phyloP scores from a whole-genome alignment of 1,140 invertebrate species.

The Oppia nitens region DNA sequence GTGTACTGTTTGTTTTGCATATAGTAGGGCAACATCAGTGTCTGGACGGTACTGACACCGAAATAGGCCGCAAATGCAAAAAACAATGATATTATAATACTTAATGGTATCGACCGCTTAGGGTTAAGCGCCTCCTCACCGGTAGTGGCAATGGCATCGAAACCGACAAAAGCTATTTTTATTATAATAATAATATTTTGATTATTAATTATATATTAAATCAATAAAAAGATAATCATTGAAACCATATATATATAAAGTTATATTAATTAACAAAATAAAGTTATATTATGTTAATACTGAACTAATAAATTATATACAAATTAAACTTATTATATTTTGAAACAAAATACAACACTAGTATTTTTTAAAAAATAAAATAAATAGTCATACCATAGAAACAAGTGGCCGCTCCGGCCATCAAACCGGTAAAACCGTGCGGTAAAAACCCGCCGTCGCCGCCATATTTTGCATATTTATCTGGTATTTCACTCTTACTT shows the following conservation, averaged over 20 bases:
- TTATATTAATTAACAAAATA: too few species aligned
- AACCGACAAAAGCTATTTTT: slow-evolving; percentile 83
- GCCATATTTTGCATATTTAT: neutral
- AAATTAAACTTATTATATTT: too few species aligned
- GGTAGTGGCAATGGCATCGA: slow-evolving; percentile 70
- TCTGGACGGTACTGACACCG: slow-evolving; percentile 64
- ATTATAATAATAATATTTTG: too few species aligned
- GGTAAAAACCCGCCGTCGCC: slow-evolving; percentile 57
- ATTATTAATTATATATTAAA: too few species aligned
- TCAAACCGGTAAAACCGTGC: slow-evolving; percentile 29
- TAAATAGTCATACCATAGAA: too few species aligned
- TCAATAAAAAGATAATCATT: too few species aligned
- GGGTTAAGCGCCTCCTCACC: slow-evolving; percentile 74
- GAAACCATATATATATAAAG: too few species aligned
- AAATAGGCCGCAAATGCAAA: slow-evolving; percentile 67
- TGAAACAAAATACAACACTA: too few species aligned
- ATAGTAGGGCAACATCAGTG: slow-evolving; percentile 76
- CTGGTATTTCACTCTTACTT: neutral
- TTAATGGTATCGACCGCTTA: slow-evolving; percentile 63
- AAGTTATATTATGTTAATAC: too few species aligned
- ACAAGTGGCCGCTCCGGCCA: slow-evolving; percentile 65
- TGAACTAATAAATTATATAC: too few species aligned
- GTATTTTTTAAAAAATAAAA: too few species aligned
- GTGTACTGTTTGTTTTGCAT: slow-evolving; percentile 12
- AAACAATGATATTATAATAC: slow-evolving; percentile 59